Conservation (phyloP, 30 jellyfish, hydroid and myxozoan species). For the Turritopsis rubra region DNA sequence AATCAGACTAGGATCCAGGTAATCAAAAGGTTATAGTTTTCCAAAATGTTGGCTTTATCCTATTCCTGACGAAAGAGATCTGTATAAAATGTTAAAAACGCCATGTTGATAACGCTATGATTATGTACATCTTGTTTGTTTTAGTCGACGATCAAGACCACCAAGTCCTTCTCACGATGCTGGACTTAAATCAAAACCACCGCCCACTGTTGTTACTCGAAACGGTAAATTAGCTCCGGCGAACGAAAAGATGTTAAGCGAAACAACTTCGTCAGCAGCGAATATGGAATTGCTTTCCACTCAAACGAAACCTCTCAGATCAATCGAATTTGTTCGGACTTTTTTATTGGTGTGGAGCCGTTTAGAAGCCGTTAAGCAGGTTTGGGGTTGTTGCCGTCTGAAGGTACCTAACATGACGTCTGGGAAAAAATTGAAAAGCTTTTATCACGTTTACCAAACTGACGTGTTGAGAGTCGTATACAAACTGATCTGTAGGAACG, state of each 20-base stretch:
- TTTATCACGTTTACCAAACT: slow-evolving; percentile 34
- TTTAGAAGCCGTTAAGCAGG: slow-evolving; percentile 49
- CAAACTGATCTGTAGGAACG: slow-evolving; percentile 47
- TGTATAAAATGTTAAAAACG: too few relatives aligned
- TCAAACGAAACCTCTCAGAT: slow-evolving; percentile 38
- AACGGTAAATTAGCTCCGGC: neutral
- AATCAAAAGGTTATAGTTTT: neutral
- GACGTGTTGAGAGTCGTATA: slow-evolving; percentile 52
- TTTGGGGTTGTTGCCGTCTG: slow-evolving; percentile 67
- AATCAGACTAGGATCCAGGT: neutral
- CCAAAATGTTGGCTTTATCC: neutral
- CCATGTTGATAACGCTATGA: too few relatives aligned
- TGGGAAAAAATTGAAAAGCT: slow-evolving; percentile 19
- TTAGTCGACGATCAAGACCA: neutral
- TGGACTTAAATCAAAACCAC: neutral
- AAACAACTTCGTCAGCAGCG: neutral
- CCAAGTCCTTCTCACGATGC: too few relatives aligned
- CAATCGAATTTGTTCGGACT: slow-evolving; percentile 44
- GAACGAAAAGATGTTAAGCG: neutral
- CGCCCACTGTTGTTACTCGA: neutral
- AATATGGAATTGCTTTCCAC: slow-evolving; percentile 5
- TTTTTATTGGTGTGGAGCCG: slow-evolving; percentile 48
- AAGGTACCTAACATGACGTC: slow-evolving; percentile 35
- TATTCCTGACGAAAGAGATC: too few relatives aligned
- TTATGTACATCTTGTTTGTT: neutral